Base-by-base conservation (phyloP, 1,140 invertebrate species). In the Saccostrea glomerata region DNA sequence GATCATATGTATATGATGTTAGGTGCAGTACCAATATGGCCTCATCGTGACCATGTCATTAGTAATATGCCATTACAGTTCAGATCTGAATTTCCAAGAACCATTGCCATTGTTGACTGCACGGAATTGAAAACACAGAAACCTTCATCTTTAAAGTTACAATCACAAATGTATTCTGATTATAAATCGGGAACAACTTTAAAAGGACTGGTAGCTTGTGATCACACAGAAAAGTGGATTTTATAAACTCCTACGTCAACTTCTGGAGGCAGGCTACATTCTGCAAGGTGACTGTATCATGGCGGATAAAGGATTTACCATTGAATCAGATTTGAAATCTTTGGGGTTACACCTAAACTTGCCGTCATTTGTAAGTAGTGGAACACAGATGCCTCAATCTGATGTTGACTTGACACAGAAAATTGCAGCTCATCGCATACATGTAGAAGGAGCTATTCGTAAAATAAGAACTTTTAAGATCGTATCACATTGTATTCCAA, bases 221-320 rank as follows among this genome's bases (percentile, higher is more conserved):
- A 89, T 87, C 15, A 58, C 60, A 2, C 11, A 56, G 23, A 30
- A 86, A 36, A 89, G 83, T 89, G 85, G 85, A 9, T 88, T 90
- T 73, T 86, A 58, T 60, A 83, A 70, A 17, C 23, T 84, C 11
- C 70, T 88, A 25, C 54, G 23, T 36, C 12, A 56, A 20, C 30
- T 87, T 12, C 56, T 82, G 66, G 47, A 77, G 25, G 4, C 47
- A 40, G 84, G 86, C 11, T 82, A 63, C 20, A 6, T 89, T 6
- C 36, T 86, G 23, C 17, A 82, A 66, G 88, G 85, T 17, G 85
- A 89, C 84, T 73, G 7, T 12, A 47, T 86, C 11, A 89, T 89
- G 88, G 82, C 77, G 15, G 85, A 89, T 40, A 89, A 89, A 83
- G 88, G 88, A 25, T 89, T 86, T 17, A 86, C 25, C 1, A 86